A percentile compares a stretch with the other conserved stretches of the same genome.
Evolutionary conservation across 2,888 invertebrate species (phyloP).

Genomic region (Diarsia rubi): DNA sequence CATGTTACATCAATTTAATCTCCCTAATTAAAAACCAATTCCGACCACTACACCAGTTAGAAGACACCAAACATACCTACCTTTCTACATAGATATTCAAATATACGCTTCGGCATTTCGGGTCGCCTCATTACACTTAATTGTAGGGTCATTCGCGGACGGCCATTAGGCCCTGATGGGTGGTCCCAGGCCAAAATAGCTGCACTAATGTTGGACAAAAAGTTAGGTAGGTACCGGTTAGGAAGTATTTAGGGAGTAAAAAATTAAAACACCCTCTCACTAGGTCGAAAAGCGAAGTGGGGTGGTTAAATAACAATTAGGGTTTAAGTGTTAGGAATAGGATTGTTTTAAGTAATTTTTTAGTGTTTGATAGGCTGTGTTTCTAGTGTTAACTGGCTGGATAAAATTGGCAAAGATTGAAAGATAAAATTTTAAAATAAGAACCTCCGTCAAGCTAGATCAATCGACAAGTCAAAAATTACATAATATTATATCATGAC

Average conservation of each 20-base stretch:
- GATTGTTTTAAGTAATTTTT: conserved; percentile 40
- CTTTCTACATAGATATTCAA: conserved; percentile 72
- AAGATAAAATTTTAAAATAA: neutral
- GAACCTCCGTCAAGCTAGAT: neutral
- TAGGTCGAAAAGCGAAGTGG: conserved; percentile 33
- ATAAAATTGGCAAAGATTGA: neutral
- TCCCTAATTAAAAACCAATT: conserved; percentile 41
- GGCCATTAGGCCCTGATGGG: conserved; percentile 82
- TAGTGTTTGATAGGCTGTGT: neutral
- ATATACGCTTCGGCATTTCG: conserved; percentile 77
- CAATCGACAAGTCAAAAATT: neutral
- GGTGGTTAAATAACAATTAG: conserved; percentile 58
- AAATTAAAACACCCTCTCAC: conserved; percentile 65
- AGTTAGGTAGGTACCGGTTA: conserved; percentile 77
- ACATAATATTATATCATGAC: neutral
- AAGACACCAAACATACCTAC: conserved; percentile 31
- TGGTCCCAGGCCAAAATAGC: conserved; percentile 82
- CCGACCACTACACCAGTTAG: conserved; percentile 26
- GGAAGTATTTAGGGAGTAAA: conserved; percentile 70
- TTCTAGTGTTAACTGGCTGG: neutral
- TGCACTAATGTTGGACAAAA: conserved; percentile 81
- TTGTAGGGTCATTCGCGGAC: conserved; percentile 89
- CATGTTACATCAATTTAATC: conserved; percentile 18
- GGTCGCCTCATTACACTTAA: conserved; percentile 89
- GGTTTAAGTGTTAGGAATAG: conserved; percentile 7